These are phyloP conservation scores for Agrilus mali DNA, from an alignment of 2,888 invertebrate species.

Conservation along the genomic window DNA sequence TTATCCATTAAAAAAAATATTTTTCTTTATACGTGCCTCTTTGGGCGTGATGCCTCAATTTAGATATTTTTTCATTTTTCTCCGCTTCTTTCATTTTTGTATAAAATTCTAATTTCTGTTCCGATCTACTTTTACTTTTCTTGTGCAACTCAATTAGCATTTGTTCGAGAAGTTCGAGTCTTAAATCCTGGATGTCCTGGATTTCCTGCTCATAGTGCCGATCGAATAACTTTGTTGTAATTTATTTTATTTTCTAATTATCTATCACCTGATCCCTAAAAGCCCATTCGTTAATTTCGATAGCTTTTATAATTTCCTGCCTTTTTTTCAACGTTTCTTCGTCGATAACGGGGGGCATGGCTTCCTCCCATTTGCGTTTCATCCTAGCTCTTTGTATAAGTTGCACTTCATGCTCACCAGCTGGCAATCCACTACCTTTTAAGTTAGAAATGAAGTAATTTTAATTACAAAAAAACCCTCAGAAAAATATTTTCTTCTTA, in stretches of 20 bases:
- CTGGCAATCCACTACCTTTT: conserved; percentile 45
- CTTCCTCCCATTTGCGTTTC: conserved; percentile 49
- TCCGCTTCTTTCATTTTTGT: conserved; percentile 41
- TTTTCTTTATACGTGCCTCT: conserved; percentile 30
- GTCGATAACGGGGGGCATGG: conserved; percentile 41
- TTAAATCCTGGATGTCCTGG: conserved; percentile 53
- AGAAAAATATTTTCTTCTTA: background rate
- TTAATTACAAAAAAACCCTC: background rate
- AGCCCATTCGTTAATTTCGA: conserved; percentile 74
- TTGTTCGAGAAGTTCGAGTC: conserved; percentile 56
- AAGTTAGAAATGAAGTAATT: background rate
- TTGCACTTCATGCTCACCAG: conserved; percentile 47
- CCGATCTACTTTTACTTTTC: conserved; percentile 32
- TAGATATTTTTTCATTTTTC: conserved; percentile 41
- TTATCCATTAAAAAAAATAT: background rate
- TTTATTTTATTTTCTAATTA: conserved; percentile 6
- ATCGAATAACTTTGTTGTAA: conserved; percentile 4
- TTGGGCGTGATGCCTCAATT: conserved; percentile 40
- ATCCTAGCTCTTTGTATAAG: conserved; percentile 57
- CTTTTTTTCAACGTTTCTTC: conserved; percentile 45
- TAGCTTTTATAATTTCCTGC: conserved; percentile 56
- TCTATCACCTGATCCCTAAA: conserved; percentile 56
- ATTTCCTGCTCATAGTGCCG: conserved; percentile 42
- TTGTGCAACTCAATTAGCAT: conserved; percentile 43
- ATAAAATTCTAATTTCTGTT: conserved; percentile 38